Percentiles rank a stretch among this genome's conserved stretches.
phyloP scores from a whole-genome alignment of 2,888 invertebrate species.

The Tolmerus cingulatus region DNA sequence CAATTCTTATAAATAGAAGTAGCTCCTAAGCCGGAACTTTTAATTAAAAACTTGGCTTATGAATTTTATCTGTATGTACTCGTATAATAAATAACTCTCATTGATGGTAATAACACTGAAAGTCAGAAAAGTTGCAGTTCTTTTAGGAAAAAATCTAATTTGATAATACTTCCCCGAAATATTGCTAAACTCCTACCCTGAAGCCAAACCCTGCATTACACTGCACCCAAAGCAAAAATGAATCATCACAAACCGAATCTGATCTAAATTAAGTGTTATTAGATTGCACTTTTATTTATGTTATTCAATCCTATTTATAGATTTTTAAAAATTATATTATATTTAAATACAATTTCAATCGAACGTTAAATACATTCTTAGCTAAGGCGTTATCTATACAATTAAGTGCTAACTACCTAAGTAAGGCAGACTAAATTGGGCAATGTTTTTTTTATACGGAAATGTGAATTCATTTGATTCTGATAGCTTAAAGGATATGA shows the following conservation, averaged over 20 bases:
- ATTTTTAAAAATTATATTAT: neutral
- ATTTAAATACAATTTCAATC: neutral
- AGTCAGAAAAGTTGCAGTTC: no score
- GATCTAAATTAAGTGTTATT: slow-evolving; percentile 36
- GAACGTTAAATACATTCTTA: neutral
- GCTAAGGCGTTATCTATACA: neutral
- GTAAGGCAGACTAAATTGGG: neutral
- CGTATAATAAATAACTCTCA: no score
- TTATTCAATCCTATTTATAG: neutral
- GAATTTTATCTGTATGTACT: no score
- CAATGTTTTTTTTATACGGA: neutral
- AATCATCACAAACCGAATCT: slow-evolving; percentile 21
- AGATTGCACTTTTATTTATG: slow-evolving; percentile 41
- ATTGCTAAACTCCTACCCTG: no score
- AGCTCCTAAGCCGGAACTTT: no score
- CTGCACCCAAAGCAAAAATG: neutral
- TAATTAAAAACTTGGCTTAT: no score
- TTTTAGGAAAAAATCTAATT: no score
- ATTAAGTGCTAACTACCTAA: neutral
- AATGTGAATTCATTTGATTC: neutral
- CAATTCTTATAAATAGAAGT: no score
- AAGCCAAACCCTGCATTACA: no score
- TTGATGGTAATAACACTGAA: no score
- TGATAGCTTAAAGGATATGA: neutral
- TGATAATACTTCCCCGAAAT: no score